A percentile compares a stretch with the other conserved stretches of the same genome.
Conservation (phyloP, 92 coral and sea anemone species). For the Epizoanthus scotinus region DNA sequence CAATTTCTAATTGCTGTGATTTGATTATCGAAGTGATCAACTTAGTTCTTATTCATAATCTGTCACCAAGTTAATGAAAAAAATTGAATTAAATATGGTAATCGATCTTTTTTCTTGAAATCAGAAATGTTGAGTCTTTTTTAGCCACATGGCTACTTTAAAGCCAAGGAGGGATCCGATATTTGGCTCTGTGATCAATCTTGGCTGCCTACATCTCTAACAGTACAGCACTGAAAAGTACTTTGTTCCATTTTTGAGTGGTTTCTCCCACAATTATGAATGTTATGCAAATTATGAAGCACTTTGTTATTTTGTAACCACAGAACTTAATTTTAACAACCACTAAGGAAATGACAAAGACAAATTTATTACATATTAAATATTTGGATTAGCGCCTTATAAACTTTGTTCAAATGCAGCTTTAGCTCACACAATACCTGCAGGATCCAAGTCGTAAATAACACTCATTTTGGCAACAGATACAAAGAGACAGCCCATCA, state of each 20-base stretch:
- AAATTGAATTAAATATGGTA: conserved; percentile 25
- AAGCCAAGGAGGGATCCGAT: neutral
- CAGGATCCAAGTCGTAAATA: neutral
- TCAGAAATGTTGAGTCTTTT: neutral
- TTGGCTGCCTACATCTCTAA: conserved; percentile 8
- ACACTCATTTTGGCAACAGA: too few relatives aligned
- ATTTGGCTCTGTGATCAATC: neutral
- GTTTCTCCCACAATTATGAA: neutral
- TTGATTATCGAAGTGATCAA: neutral
- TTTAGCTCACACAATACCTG: neutral
- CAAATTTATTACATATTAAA: conserved; percentile 30
- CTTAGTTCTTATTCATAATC: neutral
- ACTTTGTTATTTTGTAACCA: neutral
- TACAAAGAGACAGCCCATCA: too few relatives aligned
- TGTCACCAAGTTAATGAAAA: neutral
- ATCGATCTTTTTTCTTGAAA: neutral
- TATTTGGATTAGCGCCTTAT: neutral
- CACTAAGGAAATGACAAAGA: neutral
- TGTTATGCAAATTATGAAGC: neutral
- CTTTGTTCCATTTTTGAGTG: neutral
- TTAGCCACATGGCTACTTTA: conserved; percentile 10
- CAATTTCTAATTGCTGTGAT: neutral
- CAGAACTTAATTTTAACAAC: neutral
- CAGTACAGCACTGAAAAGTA: neutral
- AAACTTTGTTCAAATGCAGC: conserved; percentile 31